phyloP scores from a whole-genome alignment of 2,797 vertebrate species.

The Muscicapa comitata region DNA sequence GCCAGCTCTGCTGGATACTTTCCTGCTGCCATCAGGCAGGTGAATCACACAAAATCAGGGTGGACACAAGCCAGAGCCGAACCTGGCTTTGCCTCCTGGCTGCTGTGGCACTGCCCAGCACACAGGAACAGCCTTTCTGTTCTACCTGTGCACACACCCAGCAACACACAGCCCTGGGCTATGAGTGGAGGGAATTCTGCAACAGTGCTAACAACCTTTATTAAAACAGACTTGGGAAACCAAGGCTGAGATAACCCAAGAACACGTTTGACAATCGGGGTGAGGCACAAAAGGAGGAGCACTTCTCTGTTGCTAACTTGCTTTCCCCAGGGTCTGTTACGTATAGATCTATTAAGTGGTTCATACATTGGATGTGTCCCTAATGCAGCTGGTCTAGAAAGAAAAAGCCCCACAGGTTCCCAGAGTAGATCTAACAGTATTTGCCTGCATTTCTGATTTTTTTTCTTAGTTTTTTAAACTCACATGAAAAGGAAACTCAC shows the following conservation, averaged over 20 bases:
- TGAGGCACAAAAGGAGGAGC: neutral
- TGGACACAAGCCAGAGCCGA: neutral
- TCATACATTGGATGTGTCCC: neutral
- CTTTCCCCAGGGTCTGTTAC: neutral
- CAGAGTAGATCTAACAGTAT: neutral
- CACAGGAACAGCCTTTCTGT: neutral
- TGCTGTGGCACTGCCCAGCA: neutral
- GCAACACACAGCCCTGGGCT: neutral
- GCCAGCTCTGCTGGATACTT: neutral
- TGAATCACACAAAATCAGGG: neutral
- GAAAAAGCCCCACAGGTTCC: neutral
- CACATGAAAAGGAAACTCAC: constrained; percentile 17
- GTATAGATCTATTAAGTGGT: neutral
- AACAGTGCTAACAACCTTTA: neutral
- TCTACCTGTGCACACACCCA: neutral
- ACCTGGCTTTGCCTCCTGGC: neutral
- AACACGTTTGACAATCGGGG: accelerated
- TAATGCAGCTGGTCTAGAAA: neutral
- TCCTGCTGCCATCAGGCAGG: neutral
- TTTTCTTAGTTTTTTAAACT: neutral
- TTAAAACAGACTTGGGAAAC: neutral
- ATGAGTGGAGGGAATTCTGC: neutral
- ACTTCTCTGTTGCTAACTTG: neutral
- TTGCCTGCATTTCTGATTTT: neutral
- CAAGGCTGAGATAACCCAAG: neutral